Evolutionary conservation across 2,797 vertebrate species (phyloP), one percentile per base, ranked within the genome.

Genomic region (Peromyscus eremicus): DNA sequence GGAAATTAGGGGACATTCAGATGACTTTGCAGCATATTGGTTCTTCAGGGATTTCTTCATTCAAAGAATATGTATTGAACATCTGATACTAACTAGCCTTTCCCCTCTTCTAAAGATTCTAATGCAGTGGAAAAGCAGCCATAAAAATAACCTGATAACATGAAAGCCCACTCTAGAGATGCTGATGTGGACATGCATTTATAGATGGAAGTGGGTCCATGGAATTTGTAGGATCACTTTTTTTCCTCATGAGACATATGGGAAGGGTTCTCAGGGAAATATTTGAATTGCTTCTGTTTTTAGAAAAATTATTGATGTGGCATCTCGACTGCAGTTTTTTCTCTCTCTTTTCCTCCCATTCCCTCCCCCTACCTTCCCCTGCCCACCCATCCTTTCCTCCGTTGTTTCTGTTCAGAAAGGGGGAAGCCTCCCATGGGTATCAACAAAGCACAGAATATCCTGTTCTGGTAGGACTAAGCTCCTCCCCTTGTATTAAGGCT

Each of bases 211-310:
- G 6, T 43, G 34, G 11, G n/a, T 27, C 1, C 55, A 29, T 12
- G 13, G 43, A 32, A 16, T 64, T 49, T 70, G 17, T 32, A 77
- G 49, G 23, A 49, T 71, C 27, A 52, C 1, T 71, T 92, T 73
- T 83, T 19, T 1, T 11, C 43, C 23, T 37, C 57, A 9, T 86
- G 17, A 49, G 12, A 86, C 9, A 21, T 34, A 66, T 7, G 23
- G 62, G 46, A 60, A 2, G 29, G 3, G 19, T 88, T 83, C n/a
- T n/a, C 43, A 10, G 76, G 37, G 57, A 43, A 64, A 92, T 71
- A 64, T 52, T 91, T 92, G 40, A 92, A 79, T 40, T 77, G 76
- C 11, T 37, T 85, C 37, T 87, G 83, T 29, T 85, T 46, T 87
- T 92, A 37, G 17, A 2, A 21, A 21, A 37, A 21, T 71, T 37